Percentiles rank a stretch among this genome's conserved stretches.
phyloP scores from a whole-genome alignment of 1,140 invertebrate genomes.

The Drosophila erecta region DNA sequence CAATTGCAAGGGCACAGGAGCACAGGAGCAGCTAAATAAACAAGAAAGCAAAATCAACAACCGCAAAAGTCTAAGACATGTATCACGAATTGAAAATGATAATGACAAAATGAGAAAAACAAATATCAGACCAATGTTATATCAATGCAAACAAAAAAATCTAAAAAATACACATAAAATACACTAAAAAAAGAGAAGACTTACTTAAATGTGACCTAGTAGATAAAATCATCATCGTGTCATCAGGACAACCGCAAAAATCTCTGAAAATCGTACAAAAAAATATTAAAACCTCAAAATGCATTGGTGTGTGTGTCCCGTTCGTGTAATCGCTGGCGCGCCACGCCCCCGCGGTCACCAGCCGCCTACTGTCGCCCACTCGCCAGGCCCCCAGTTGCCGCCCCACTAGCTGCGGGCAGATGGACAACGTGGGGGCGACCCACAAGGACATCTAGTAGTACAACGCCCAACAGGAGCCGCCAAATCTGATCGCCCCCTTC shows the following conservation, averaged over 20 bases:
- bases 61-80: slow-evolving; percentile 70
- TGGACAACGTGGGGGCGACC: slow-evolving; percentile 3
- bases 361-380: slow-evolving; percentile 8
- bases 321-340: slow-evolving; percentile 78
- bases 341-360: slow-evolving; percentile 28
- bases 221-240: slow-evolving; percentile 79
- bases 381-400: slow-evolving; percentile 3
- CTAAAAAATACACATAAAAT: slow-evolving; percentile 74
- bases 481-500: slow-evolving; percentile 7
- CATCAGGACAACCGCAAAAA: slow-evolving; percentile 67
- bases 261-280: slow-evolving; percentile 59
- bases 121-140: slow-evolving; percentile 77
- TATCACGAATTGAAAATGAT: slow-evolving; percentile 73
- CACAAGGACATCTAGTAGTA: slow-evolving; percentile 27
- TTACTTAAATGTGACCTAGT: slow-evolving; percentile 80
- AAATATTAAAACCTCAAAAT: slow-evolving; percentile 73
- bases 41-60: slow-evolving; percentile 39
- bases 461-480: slow-evolving; percentile 3
- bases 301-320: slow-evolving; percentile 83
- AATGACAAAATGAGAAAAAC: slow-evolving; percentile 57
- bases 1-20: slow-evolving; percentile 39
- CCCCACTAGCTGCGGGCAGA: not conserved
- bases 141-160: slow-evolving; percentile 83
- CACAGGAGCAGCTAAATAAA: slow-evolving; percentile 47
- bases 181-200: slow-evolving; percentile 75